phyloP scores from a whole-genome alignment of 2,113 vertebrate genomes.

The Protobothrops mucrosquamatus region DNA sequence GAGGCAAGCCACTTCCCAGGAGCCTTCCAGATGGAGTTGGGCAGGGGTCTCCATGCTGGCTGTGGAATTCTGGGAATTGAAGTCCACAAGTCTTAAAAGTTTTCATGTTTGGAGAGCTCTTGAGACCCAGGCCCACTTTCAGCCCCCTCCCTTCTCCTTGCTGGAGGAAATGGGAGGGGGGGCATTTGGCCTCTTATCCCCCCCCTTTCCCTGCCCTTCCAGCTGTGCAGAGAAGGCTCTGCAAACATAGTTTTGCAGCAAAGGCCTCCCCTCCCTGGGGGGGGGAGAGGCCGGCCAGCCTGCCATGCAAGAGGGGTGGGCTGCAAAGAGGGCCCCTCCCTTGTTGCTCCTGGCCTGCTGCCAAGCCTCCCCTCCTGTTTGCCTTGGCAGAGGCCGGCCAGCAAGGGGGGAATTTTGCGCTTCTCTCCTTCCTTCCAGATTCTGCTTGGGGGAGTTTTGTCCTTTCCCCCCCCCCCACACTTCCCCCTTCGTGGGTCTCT shows the following conservation, averaged over 20 bases:
- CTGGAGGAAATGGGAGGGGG: background rate
- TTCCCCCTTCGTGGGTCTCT: background rate
- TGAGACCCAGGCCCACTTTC: background rate
- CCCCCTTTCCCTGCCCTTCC: background rate
- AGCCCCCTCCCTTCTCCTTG: background rate
- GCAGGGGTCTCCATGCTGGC: background rate
- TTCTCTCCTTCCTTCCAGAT: too few relatives aligned
- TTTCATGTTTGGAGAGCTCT: background rate
- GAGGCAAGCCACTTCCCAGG: background rate
- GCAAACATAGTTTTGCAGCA: background rate
- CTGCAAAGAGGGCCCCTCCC: background rate
- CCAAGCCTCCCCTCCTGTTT: constrained; percentile 7
- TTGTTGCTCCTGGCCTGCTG: background rate
- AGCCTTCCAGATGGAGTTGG: background rate
- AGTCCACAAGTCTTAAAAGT: background rate
- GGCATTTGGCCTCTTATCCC: background rate
- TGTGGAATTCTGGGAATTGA: too few relatives aligned
- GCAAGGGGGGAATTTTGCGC: too few relatives aligned
- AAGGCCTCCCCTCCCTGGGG: background rate
- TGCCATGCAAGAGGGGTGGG: background rate
- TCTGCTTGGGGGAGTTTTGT: too few relatives aligned
- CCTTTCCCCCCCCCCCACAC: too few relatives aligned
- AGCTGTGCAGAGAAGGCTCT: background rate
- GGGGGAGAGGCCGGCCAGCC: background rate
- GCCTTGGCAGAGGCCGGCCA: background rate